A percentile compares a stretch with the other conserved stretches of the same genome.
These are phyloP conservation scores for Leptopilina boulardi DNA, from an alignment of 1,140 invertebrate genomes.

Conservation along the genomic window DNA sequence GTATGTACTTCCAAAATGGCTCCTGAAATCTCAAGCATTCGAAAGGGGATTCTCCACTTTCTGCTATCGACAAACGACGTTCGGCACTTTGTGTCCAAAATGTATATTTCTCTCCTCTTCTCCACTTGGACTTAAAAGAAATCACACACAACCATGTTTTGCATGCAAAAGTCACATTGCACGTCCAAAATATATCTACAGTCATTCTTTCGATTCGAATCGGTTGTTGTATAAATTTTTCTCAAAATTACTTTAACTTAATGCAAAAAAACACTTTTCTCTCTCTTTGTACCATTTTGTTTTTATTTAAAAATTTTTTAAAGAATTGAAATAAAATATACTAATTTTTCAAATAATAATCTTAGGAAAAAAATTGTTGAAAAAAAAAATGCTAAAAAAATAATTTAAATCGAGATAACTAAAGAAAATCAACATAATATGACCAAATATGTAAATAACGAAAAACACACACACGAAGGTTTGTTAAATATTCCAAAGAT, in stretches of 20 bases:
- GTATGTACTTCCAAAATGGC: conserved; percentile 20
- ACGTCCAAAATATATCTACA: background rate
- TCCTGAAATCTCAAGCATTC: conserved; percentile 29
- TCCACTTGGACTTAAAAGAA: background rate
- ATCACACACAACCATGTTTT: background rate
- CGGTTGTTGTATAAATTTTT: background rate
- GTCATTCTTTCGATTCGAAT: background rate
- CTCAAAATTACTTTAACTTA: no score
- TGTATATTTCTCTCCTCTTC: background rate
- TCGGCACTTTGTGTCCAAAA: conserved; percentile 30
- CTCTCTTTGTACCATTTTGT: no score
- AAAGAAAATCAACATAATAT: no score
- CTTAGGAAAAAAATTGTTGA: no score
- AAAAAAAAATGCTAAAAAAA: no score
- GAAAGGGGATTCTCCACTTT: conserved; percentile 22
- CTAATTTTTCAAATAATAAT: no score
- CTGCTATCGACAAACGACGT: conserved; percentile 3
- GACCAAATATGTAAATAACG: background rate
- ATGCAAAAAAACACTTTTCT: no score
- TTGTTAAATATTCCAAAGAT: background rate
- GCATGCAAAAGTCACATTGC: background rate
- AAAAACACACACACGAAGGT: no score
- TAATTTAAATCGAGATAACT: no score
- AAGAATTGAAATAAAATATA: no score
- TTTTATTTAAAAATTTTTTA: no score